Conservation (phyloP, 2,888 invertebrate genomes). For the Saturnia pavonia region DNA sequence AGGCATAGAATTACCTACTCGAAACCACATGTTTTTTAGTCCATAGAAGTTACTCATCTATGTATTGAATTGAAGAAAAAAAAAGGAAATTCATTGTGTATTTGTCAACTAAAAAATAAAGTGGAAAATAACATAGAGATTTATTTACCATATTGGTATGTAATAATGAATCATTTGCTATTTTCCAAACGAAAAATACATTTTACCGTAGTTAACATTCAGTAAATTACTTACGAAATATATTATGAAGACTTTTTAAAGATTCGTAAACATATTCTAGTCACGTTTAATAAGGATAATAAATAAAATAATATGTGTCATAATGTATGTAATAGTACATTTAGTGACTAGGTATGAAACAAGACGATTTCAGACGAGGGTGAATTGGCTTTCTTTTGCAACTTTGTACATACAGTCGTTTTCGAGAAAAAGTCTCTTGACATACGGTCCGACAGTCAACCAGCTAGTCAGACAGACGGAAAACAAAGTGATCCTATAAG, state of each 20-base stretch:
- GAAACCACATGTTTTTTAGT: slow-evolving; percentile 3
- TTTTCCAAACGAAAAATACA: neutral
- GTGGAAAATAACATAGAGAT: neutral
- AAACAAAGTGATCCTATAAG: too few relatives aligned
- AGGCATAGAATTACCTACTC: neutral
- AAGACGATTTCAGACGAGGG: too few relatives aligned
- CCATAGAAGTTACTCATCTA: neutral
- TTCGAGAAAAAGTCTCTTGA: too few relatives aligned
- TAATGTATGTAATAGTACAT: too few relatives aligned
- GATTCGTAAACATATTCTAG: neutral
- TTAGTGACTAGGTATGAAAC: too few relatives aligned
- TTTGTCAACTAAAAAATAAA: neutral
- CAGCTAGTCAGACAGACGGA: too few relatives aligned
- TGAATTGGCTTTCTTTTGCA: too few relatives aligned
- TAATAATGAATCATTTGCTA: neutral
- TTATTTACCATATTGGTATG: neutral
- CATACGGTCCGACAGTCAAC: too few relatives aligned
- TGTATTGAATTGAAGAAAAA: neutral
- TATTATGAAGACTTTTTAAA: neutral
- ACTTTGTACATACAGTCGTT: too few relatives aligned
- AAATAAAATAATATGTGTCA: neutral
- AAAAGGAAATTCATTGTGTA: neutral
- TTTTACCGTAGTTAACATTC: neutral
- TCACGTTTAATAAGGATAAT: neutral
- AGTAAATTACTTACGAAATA: neutral